Conservation (phyloP, 2,888 invertebrate genomes). For the Mythimna ferrago region DNA sequence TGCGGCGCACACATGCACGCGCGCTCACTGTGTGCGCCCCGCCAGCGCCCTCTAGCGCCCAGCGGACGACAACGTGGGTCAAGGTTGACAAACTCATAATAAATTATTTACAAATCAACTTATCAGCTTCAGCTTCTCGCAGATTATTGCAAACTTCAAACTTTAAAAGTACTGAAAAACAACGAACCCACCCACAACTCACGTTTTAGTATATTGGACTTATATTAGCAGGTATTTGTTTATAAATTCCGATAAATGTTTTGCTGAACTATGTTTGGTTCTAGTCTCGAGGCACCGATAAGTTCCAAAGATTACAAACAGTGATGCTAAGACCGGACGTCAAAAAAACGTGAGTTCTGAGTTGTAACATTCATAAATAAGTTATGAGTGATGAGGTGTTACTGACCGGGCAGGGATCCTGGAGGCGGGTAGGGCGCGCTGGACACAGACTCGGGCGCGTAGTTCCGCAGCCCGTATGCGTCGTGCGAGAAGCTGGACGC, state of each 20-base stretch:
- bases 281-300: constrained; percentile 78
- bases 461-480: constrained; percentile 94
- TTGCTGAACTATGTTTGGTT: constrained; percentile 79
- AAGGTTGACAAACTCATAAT: constrained; percentile 88
- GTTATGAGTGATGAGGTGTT: constrained; percentile 68
- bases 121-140: constrained; percentile 70
- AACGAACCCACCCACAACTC: constrained; percentile 54
- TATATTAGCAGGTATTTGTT: constrained; percentile 74
- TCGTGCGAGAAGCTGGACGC: constrained; percentile 93
- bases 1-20: constrained; percentile 73
- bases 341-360: constrained; percentile 79
- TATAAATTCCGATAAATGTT: constrained; percentile 85
- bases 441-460: constrained; percentile 93
- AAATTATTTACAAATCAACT: constrained; percentile 84
- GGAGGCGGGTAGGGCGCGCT: constrained; percentile 95
- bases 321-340: constrained; percentile 74
- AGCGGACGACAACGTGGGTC: constrained; percentile 77
- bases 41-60: constrained; percentile 84
- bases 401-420: constrained; percentile 92
- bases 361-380: constrained; percentile 69
- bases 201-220: constrained; percentile 64
- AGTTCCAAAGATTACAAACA: constrained; percentile 87
- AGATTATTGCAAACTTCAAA: constrained; percentile 55
- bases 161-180: constrained; percentile 54
- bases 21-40: constrained; percentile 73